These are phyloP conservation scores for Scomberomorus guttatus DNA, from an alignment of 2,797 vertebrate species.

Conservation along the genomic window DNA sequence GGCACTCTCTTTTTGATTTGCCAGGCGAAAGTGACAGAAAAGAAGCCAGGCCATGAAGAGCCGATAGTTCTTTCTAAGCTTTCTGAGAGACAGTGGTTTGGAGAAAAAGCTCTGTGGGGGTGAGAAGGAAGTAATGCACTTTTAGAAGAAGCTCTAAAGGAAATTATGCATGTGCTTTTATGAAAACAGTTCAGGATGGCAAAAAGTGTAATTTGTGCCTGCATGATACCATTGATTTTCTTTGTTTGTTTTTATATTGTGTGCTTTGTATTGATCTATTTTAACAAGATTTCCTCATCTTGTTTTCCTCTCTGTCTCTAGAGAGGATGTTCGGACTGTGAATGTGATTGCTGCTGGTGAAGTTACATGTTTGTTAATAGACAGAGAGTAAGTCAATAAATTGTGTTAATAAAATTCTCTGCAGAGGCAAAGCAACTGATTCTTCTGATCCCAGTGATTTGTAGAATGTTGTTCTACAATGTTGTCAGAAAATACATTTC, in stretches of 20 bases:
- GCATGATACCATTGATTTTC: not conserved
- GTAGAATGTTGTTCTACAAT: not conserved
- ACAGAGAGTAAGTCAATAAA: conserved; percentile 81
- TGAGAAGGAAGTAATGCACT: conserved; percentile 55
- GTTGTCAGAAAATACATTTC: not conserved
- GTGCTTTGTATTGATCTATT: not conserved
- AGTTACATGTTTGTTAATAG: conserved; percentile 82
- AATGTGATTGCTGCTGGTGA: conserved; percentile 76
- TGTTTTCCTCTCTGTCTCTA: conserved; percentile 52
- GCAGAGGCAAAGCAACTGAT: not conserved
- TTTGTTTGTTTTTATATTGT: not conserved
- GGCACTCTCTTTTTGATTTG: conserved; percentile 25
- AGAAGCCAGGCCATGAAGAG: conserved; percentile 71
- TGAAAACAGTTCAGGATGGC: not conserved
- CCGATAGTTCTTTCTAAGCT: conserved; percentile 71
- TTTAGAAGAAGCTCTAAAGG: not conserved
- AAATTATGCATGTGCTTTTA: not conserved
- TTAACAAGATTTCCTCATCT: not conserved
- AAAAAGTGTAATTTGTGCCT: not conserved
- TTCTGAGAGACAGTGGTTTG: conserved; percentile 83
- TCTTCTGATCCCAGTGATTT: not conserved
- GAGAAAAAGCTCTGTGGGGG: conserved; percentile 83
- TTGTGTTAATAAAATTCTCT: not conserved
- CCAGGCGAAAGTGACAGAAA: conserved; percentile 84
- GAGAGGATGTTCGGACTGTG: conserved; percentile 75